A percentile compares a stretch with the other conserved stretches of the same genome.
Evolutionary conservation across 2,888 invertebrate genomes (phyloP).

Genomic region (Dexiosoma caninum): DNA sequence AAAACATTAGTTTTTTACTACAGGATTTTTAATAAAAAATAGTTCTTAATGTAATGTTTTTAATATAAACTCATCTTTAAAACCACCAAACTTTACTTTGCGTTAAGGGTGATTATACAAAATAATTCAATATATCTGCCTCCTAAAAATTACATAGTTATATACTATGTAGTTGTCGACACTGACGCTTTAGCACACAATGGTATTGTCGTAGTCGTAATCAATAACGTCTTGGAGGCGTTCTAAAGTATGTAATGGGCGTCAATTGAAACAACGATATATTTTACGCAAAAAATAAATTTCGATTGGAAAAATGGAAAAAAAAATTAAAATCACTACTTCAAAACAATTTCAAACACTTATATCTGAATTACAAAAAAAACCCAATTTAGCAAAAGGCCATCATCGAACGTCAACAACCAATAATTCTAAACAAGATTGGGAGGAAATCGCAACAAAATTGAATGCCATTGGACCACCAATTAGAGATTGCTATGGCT

Average conservation of each 20-base stretch:
- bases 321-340: neutral
- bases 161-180: no score
- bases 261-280: neutral
- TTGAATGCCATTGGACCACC: conserved; percentile 15
- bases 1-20: no score
- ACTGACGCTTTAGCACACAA: neutral
- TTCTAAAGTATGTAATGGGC: neutral
- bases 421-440: neutral
- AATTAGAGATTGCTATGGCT: conserved; percentile 1
- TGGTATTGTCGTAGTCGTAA: conserved; percentile 3
- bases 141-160: no score
- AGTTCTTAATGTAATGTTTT: no score
- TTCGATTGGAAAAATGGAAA: neutral
- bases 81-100: no score
- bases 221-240: neutral
- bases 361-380: conserved; percentile 1
- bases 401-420: neutral
- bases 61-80: no score
- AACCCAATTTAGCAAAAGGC: neutral
- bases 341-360: conserved; percentile 7
- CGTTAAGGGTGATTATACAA: no score
- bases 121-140: no score
- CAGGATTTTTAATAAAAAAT: no score
- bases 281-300: neutral
- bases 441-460: conserved; percentile 10